phyloP scores from a whole-genome alignment of 1,140 invertebrate genomes.

The Drosophila subpulchrella region DNA sequence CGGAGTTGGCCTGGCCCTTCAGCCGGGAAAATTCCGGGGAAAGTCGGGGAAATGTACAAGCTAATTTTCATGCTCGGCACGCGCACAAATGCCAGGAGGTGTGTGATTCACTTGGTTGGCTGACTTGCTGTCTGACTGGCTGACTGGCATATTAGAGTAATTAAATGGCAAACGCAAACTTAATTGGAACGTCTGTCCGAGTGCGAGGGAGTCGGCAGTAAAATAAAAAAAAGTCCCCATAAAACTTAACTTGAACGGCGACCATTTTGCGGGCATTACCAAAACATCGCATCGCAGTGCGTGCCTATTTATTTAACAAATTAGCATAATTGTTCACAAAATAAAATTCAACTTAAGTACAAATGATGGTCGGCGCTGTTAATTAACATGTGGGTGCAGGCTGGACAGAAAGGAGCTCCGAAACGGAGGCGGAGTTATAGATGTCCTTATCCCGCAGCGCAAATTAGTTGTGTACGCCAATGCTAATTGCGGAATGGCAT shows the following conservation, averaged over 20 bases:
- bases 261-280: constrained; percentile 63
- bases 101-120: constrained; percentile 53
- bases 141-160: constrained; percentile 70
- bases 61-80: constrained; percentile 80
- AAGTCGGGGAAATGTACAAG: constrained; percentile 54
- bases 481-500: constrained; percentile 82
- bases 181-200: constrained; percentile 66
- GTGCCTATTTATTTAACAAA: constrained; percentile 83
- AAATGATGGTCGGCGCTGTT: constrained; percentile 75
- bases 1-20: constrained; percentile 35
- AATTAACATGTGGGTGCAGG: constrained; percentile 80
- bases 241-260: constrained; percentile 79
- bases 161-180: constrained; percentile 78
- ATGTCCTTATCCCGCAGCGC: constrained; percentile 66
- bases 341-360: constrained; percentile 84
- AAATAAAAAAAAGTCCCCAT: constrained; percentile 78
- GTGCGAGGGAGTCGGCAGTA: constrained; percentile 60
- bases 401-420: constrained; percentile 10
- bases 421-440: constrained; percentile 13
- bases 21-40: constrained; percentile 2
- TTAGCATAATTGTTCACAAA: constrained; percentile 84
- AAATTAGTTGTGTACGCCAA: constrained; percentile 83
- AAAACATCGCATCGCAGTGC: constrained; percentile 27
- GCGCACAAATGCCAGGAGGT: constrained; percentile 68
- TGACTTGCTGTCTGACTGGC: constrained; percentile 16